These are phyloP conservation scores for Aviceda subcristata DNA, from an alignment of 2,113 vertebrate species.

Conservation along the genomic window DNA sequence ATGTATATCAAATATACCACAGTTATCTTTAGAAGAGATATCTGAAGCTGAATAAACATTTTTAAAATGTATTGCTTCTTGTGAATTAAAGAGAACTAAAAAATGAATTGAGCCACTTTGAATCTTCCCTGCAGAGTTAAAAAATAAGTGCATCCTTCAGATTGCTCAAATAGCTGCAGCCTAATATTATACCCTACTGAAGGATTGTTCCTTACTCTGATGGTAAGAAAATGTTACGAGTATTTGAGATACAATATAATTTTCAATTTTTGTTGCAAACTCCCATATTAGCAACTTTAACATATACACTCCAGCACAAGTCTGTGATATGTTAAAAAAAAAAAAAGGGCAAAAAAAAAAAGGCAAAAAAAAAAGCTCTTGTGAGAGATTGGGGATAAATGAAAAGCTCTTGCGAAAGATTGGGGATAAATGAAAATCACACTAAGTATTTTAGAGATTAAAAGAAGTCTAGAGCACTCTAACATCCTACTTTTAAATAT, in stretches of 20 bases:
- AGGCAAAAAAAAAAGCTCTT: neutral
- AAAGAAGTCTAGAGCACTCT: neutral
- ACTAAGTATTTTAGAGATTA: neutral
- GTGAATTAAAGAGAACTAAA: neutral
- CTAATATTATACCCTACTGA: neutral
- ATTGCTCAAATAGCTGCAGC: neutral
- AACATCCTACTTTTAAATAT: neutral
- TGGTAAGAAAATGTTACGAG: neutral
- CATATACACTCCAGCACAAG: neutral
- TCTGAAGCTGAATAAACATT: constrained; percentile 68
- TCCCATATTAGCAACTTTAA: neutral
- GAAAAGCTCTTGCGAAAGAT: neutral
- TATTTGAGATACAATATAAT: neutral
- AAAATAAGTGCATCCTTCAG: neutral
- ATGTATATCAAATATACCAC: neutral
- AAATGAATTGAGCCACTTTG: neutral
- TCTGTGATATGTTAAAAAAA: neutral
- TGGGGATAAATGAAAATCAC: neutral
- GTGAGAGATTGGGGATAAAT: neutral
- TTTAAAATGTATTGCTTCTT: constrained; percentile 35
- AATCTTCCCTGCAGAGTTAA: neutral
- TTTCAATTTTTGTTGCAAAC: neutral
- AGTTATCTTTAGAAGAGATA: constrained; percentile 39
- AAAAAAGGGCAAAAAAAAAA: neutral
- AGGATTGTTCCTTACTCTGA: neutral